These are phyloP conservation scores for Aldrovandia affinis DNA, from an alignment of 2,797 vertebrate genomes.

Conservation along the genomic window DNA sequence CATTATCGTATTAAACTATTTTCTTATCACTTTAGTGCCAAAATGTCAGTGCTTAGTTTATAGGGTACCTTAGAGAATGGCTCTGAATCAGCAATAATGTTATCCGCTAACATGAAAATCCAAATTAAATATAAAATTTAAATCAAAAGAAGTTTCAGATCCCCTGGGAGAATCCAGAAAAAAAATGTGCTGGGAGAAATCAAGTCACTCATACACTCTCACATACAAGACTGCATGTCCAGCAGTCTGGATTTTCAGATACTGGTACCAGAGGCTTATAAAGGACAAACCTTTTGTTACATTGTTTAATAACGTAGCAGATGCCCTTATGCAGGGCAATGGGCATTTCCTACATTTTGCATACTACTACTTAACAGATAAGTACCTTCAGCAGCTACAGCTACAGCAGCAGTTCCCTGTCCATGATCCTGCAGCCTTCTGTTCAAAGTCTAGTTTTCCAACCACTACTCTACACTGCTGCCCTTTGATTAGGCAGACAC, in stretches of 20 bases:
- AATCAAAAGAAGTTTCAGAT: too few relatives aligned
- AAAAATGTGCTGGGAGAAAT: neutral
- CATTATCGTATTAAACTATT: neutral
- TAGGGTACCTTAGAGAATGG: too few relatives aligned
- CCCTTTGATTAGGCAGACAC: neutral
- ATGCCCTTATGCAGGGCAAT: neutral
- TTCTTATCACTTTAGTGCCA: neutral
- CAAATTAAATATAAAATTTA: too few relatives aligned
- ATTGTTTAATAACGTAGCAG: neutral
- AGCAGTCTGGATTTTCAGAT: neutral
- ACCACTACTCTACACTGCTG: neutral
- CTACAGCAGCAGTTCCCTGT: neutral
- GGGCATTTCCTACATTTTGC: neutral
- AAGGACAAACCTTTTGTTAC: too few relatives aligned
- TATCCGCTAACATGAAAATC: neutral
- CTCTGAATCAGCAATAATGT: neutral
- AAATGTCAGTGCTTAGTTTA: neutral
- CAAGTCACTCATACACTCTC: neutral
- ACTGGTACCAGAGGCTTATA: neutral
- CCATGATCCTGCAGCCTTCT: neutral
- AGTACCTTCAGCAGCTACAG: neutral
- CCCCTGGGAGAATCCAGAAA: too few relatives aligned
- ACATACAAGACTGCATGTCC: too few relatives aligned
- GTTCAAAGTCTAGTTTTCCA: neutral
- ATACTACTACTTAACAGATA: neutral